Evolutionary conservation across 2,797 vertebrate genomes (phyloP).

Genomic region (Coluber constrictor): DNA sequence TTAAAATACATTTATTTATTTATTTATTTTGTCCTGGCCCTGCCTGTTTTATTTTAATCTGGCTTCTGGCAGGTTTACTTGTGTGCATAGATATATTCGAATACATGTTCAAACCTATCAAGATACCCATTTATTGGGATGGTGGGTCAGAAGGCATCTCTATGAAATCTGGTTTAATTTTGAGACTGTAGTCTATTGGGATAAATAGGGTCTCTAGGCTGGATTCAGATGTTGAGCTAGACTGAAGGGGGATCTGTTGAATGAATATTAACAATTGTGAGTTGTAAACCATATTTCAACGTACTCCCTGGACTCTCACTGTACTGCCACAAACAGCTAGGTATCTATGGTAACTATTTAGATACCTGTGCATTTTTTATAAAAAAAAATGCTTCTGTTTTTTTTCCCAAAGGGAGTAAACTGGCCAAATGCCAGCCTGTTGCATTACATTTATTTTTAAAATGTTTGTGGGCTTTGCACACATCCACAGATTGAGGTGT

Average conservation of each 20-base stretch:
- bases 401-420: not conserved
- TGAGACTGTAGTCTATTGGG: not conserved
- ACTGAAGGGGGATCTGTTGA: not conserved
- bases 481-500: not conserved
- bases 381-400: not conserved
- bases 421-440: not conserved
- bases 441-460: not conserved
- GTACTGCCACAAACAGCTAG: not conserved
- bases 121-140: not conserved
- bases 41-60: not conserved
- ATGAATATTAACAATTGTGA: not conserved
- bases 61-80: not conserved
- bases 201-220: not conserved
- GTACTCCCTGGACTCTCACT: not conserved
- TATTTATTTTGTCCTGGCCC: not conserved
- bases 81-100: not conserved
- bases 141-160: not conserved
- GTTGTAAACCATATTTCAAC: not conserved
- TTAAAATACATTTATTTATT: not conserved
- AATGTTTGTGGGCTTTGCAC: not conserved
- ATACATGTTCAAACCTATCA: not conserved
- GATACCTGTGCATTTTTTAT: not conserved
- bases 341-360: not conserved
- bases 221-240: not conserved
- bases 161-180: not conserved